Base-by-base conservation (phyloP, 2,797 vertebrate species). In the Macroramphosus scolopax region DNA sequence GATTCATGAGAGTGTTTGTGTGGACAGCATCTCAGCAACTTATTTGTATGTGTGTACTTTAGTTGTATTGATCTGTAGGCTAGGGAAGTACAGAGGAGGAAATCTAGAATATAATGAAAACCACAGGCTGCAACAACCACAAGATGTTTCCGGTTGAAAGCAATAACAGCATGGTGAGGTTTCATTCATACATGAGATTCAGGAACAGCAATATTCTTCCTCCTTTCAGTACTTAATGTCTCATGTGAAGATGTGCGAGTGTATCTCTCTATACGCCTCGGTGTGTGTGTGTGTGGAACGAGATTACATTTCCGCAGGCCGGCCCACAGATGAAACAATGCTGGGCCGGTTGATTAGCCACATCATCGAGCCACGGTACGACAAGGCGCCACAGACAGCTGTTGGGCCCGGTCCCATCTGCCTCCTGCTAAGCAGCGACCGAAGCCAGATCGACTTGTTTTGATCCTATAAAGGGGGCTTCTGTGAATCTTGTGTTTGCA, bases 11-110 rank as follows among this genome's bases (percentile, higher is more conserved):
- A 20, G 43, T 33, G 54, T 61, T 45, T 36, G 10, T 44, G 65
- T 9, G 2, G 60, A 63, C 52, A 39, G 53, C 48, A 36, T 41
- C 44, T 72, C 61, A 33, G 49, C 53, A 64, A 42, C 75, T 60
- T 63, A 69, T 77, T 67, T 50, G 52, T 35, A 8, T 43, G 34
- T 44, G 32, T 53, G 50, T 22, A 56, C 39, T 70, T 75, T 62
- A 75, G 74, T 74, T 60, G 51, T 74, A 78, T 76, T 31, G 71
- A 75, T 72, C 57, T 16, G 13, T 10, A 22, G 13, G 5, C 36
- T 8, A n/a, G n/a, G n/a, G n/a, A n/a, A n/a, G n/a, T n/a, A n/a
- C n/a, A n/a, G n/a, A n/a, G n/a, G n/a, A n/a, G n/a, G n/a, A n/a
- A n/a, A n/a, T n/a, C n/a, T n/a, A n/a, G n/a, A n/a, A n/a, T n/a